These are phyloP conservation scores for Podocnemis expansa DNA, from an alignment of 2,113 vertebrate genomes.

Conservation along the genomic window DNA sequence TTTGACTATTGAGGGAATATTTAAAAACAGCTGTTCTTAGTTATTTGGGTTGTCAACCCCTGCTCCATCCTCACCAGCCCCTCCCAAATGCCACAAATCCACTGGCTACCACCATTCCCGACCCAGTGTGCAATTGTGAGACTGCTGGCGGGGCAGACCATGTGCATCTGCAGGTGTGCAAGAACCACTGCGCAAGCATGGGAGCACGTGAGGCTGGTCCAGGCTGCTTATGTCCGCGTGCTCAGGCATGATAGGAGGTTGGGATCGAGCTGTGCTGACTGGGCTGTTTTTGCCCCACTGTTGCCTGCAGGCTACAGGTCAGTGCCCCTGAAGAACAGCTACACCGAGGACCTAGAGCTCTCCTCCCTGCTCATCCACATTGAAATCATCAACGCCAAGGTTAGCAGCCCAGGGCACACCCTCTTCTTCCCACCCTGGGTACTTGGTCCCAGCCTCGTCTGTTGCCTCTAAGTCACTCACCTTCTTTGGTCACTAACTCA, in stretches of 20 bases:
- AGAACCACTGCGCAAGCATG: neutral
- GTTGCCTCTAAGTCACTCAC: neutral
- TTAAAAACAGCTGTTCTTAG: no score
- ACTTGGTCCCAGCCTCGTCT: neutral
- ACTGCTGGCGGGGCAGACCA: neutral
- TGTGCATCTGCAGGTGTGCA: neutral
- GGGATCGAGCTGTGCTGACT: no score
- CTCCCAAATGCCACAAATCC: neutral
- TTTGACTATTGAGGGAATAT: no score
- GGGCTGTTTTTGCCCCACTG: neutral
- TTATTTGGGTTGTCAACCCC: no score
- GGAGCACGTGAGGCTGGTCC: neutral
- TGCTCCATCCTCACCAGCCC: neutral
- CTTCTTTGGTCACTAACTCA: no score
- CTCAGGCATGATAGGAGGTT: neutral
- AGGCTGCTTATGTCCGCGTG: neutral
- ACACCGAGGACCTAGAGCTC: slow-evolving; percentile 86
- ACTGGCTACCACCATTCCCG: neutral
- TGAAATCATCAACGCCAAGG: slow-evolving; percentile 89
- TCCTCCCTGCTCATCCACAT: slow-evolving; percentile 85
- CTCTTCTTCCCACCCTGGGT: no score
- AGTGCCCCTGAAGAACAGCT: slow-evolving; percentile 85
- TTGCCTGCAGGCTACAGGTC: slow-evolving; percentile 82
- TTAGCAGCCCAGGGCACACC: neutral
- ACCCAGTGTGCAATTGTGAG: neutral